These are phyloP conservation scores for Brachionus sp. DNA, from an alignment of 1,140 invertebrate species.

Conservation along the genomic window DNA sequence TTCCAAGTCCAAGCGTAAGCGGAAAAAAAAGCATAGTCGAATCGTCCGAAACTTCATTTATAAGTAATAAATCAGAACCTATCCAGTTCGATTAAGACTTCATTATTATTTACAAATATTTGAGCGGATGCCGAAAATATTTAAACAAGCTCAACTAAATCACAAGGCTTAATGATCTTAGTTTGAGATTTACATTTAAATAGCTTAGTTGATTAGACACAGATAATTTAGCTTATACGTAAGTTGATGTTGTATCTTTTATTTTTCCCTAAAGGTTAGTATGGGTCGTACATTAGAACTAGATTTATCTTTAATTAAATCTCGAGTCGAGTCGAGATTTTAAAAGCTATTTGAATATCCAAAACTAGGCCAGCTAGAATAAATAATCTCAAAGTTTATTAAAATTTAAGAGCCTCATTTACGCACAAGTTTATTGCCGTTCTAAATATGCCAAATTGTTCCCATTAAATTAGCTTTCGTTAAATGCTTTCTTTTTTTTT, in stretches of 20 bases:
- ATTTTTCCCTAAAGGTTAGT: not conserved
- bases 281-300: not conserved
- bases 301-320: slow-evolving; percentile 1
- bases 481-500: not conserved
- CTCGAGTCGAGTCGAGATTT: not conserved
- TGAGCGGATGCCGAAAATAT: not conserved
- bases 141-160: slow-evolving; percentile 19
- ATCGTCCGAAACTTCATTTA: slow-evolving; percentile 15
- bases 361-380: slow-evolving; percentile 5
- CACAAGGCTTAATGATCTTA: slow-evolving; percentile 25
- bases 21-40: not conserved
- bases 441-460: not conserved
- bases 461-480: not conserved
- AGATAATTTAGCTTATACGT: not conserved
- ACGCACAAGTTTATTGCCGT: not conserved
- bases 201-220: not conserved
- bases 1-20: not conserved
- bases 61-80: not conserved
- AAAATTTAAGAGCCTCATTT: slow-evolving; percentile 3
- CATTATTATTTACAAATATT: not conserved
- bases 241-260: not conserved
- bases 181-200: slow-evolving; percentile 23
- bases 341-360: not conserved
- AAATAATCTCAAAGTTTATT: slow-evolving; percentile 11
- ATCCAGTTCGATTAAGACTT: not conserved